A percentile compares a stretch with the other conserved stretches of the same genome.
Conservation (phyloP, 1,140 invertebrate genomes). For the Hypsibius dujardini region DNA sequence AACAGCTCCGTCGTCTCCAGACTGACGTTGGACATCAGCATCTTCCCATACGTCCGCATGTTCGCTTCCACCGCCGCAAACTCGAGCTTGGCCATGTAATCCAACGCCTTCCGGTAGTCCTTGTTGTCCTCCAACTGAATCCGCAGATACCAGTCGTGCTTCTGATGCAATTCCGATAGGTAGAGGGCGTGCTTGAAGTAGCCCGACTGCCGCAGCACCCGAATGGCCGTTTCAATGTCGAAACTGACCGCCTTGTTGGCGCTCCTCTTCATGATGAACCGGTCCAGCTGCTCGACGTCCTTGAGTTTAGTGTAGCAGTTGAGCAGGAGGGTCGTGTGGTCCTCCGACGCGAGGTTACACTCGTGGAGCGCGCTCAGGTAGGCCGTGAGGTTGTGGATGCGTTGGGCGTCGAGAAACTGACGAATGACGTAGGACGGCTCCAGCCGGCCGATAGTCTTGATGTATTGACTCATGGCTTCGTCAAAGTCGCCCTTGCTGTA, state of each 20-base stretch:
- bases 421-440: slow-evolving; percentile 82
- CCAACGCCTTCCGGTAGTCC: slow-evolving; percentile 55
- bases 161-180: slow-evolving; percentile 57
- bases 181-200: slow-evolving; percentile 64
- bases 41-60: slow-evolving; percentile 65
- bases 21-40: slow-evolving; percentile 60
- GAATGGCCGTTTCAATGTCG: slow-evolving; percentile 79
- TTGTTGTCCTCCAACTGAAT: slow-evolving; percentile 70
- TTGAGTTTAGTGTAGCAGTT: slow-evolving; percentile 72
- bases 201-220: slow-evolving; percentile 62
- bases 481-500: slow-evolving; percentile 75
- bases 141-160: slow-evolving; percentile 70
- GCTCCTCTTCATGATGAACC: slow-evolving; percentile 57
- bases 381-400: slow-evolving; percentile 65
- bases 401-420: slow-evolving; percentile 66
- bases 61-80: slow-evolving; percentile 53
- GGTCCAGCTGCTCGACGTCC: slow-evolving; percentile 59
- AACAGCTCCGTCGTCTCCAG: slow-evolving; percentile 60
- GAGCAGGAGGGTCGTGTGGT: slow-evolving; percentile 71
- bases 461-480: slow-evolving; percentile 76
- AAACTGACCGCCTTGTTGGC: slow-evolving; percentile 60
- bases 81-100: slow-evolving; percentile 54
- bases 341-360: slow-evolving; percentile 61
- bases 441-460: slow-evolving; percentile 75
- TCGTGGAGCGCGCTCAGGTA: slow-evolving; percentile 76